These are phyloP conservation scores for Cervus canadensis DNA, from an alignment of 2,113 vertebrate species.

Conservation along the genomic window DNA sequence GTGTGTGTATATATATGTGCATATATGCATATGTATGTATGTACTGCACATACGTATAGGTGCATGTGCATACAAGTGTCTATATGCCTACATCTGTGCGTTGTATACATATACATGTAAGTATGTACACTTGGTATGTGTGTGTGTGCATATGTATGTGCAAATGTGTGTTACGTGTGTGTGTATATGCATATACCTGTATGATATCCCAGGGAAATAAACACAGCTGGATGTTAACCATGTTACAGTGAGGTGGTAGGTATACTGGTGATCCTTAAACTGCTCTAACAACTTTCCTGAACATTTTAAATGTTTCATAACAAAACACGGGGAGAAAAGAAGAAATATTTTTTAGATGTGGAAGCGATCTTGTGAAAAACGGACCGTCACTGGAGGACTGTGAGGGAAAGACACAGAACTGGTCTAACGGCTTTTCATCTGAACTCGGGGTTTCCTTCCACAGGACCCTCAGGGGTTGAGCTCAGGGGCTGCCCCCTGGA, in stretches of 20 bases:
- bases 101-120: background rate
- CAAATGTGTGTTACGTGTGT: background rate
- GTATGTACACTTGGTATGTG: background rate
- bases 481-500: slow-evolving; percentile 22
- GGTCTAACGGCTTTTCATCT: background rate
- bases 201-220: background rate
- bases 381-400: background rate
- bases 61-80: background rate
- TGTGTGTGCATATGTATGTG: background rate
- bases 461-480: background rate
- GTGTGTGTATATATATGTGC: background rate
- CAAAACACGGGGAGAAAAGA: background rate
- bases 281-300: background rate
- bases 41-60: background rate
- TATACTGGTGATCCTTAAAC: background rate
- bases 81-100: background rate
- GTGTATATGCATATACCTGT: background rate
- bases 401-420: background rate
- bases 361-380: background rate
- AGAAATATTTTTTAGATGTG: background rate
- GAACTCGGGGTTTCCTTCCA: slow-evolving; percentile 27
- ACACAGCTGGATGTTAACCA: background rate
- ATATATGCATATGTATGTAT: background rate
- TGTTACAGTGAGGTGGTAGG: background rate
- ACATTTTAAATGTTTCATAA: background rate